Evolutionary conservation across 2,797 vertebrate genomes (phyloP), one percentile per base, ranked within the genome.

Genomic region (Limosa lapponica): DNA sequence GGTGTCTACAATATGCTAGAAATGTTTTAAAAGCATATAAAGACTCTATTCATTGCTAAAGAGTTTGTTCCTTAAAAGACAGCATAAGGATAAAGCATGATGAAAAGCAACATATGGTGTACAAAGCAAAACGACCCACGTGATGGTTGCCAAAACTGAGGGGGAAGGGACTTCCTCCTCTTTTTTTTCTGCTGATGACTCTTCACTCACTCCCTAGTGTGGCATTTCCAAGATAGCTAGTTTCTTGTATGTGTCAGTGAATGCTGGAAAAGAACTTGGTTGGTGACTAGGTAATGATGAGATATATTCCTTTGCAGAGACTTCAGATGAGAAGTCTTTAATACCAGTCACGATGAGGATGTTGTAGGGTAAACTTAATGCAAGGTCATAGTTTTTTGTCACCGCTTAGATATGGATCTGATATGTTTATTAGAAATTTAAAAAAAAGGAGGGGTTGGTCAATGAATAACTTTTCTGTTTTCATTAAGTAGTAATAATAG

Each of bases 391-490:
- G 37, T 18, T 74, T 94, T 92, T 74, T 83, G 57, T 89, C 62
- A 73, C 51, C 27, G 24, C 36, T 86, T 73, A 82, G 83, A 93
- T 90, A 90, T 4, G 36, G 67, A 95, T 95, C 70, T 82, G 75
- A 46, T 88, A 43, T 36, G 62, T 69, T 94, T 88, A 80, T 96
- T 95, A 89, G 75, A 84, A 87, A 59, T 71, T 32, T 8, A 22
- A 58, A 69, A 44, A 51, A 12, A 11, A 57, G 10, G 23, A 25
- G 37, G 6, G 3, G 15, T 58, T 88, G 49, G 58, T 75, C 89
- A 92, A 64, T 88, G 25, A 90, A 74, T 92, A 90, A 90, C 82
- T 83, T 82, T 14, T 28, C 44, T 95, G 84, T 39, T 94, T 93
- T 93, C 65, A 80, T 61, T 55, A 75, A 52, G 46, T 34, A 73